Conservation (phyloP, 2,797 vertebrate genomes). For the Xyrichtys novacula region DNA sequence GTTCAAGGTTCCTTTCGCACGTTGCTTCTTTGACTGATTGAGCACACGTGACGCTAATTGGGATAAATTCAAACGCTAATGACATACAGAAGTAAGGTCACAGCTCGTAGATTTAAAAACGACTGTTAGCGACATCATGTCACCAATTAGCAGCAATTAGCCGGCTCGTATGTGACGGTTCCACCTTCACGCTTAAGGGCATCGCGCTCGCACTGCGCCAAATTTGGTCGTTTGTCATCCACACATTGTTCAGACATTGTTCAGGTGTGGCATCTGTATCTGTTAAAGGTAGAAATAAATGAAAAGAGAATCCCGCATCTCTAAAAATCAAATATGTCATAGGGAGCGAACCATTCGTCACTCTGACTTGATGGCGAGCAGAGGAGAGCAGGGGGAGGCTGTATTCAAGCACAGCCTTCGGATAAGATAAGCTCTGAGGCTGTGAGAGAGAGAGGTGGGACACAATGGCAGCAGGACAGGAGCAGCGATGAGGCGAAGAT, state of each 20-base stretch:
- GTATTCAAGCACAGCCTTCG: slow-evolving; percentile 26
- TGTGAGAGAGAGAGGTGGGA: slow-evolving; percentile 36
- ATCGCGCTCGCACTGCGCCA: not conserved
- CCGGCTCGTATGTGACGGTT: slow-evolving; percentile 16
- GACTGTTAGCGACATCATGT: slow-evolving; percentile 26
- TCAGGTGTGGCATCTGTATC: too few species aligned
- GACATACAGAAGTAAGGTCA: slow-evolving; percentile 39
- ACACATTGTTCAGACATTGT: too few species aligned
- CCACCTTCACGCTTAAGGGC: slow-evolving; percentile 17
- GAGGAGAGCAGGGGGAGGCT: slow-evolving; percentile 19
- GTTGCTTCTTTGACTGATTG: slow-evolving; percentile 2
- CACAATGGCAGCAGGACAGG: slow-evolving; percentile 43
- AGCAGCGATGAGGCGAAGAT: slow-evolving; percentile 28
- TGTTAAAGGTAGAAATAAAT: too few species aligned
- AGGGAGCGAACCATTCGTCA: slow-evolving; percentile 13
- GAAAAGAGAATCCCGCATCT: not conserved
- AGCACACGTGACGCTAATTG: slow-evolving; percentile 24
- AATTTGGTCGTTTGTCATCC: not conserved
- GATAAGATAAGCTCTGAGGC: slow-evolving; percentile 43
- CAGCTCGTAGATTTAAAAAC: slow-evolving; percentile 28
- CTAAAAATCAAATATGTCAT: not conserved
- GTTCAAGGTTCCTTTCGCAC: not conserved
- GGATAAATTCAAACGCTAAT: slow-evolving; percentile 23
- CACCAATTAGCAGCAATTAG: slow-evolving; percentile 43
- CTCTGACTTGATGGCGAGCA: slow-evolving; percentile 9